These are phyloP conservation scores for Holacanthus passer DNA, from an alignment of 2,113 vertebrate genomes.

Conservation along the genomic window DNA sequence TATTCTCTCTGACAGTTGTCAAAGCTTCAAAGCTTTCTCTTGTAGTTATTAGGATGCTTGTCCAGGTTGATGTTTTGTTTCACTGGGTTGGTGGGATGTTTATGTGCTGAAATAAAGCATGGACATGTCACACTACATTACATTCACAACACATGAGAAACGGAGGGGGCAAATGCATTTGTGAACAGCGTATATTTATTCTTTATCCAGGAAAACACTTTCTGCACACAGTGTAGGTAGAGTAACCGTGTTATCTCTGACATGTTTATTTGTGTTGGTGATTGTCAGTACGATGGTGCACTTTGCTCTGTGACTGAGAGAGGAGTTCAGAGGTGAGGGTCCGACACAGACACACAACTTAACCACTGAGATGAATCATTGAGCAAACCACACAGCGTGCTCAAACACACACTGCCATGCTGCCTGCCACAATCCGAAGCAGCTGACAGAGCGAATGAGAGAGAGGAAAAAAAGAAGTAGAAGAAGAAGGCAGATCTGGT, in stretches of 20 bases:
- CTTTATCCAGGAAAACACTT: background rate
- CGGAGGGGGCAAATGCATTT: background rate
- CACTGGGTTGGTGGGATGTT: no score
- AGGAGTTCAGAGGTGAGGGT: constrained; percentile 32
- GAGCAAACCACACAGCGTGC: background rate
- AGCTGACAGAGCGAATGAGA: background rate
- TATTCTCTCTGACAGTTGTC: constrained; percentile 11
- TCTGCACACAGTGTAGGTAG: background rate
- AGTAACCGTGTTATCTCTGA: background rate
- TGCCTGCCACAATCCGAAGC: background rate
- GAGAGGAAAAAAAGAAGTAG: background rate
- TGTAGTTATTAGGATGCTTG: background rate
- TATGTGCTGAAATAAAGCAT: no score
- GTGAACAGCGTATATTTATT: background rate
- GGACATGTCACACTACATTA: no score
- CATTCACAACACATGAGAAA: no score
- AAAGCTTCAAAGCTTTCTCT: constrained; percentile 9
- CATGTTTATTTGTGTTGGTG: background rate
- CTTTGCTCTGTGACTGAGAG: constrained; percentile 15
- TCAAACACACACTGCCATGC: background rate
- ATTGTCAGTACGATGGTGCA: background rate
- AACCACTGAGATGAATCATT: constrained; percentile 12
- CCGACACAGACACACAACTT: constrained; percentile 1
- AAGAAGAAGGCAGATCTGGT: background rate
- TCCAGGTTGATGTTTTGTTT: no score